Percentiles rank a stretch among this genome's conserved stretches.
phyloP scores from a whole-genome alignment of 2,888 invertebrate species.

The Elmis aenea region DNA sequence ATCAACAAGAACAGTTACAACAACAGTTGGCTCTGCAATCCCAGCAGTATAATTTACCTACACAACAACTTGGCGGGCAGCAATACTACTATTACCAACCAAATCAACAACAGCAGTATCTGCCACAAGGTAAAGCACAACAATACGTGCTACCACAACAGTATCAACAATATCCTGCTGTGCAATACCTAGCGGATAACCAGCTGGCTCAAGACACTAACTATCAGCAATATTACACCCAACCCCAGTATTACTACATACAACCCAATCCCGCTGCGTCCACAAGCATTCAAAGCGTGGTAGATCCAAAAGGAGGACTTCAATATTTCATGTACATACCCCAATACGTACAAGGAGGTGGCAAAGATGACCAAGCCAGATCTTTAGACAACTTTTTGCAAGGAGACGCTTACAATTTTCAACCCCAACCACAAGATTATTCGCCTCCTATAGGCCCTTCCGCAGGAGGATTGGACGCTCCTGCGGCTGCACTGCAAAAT shows the following conservation, averaged over 20 bases:
- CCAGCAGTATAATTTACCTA: conserved; percentile 30
- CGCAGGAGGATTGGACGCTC: too few relatives aligned
- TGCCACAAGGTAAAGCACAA: conserved; percentile 12
- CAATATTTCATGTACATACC: conserved; percentile 41
- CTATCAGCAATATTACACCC: conserved; percentile 35
- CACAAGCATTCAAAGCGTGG: conserved; percentile 36
- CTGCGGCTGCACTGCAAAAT: too few relatives aligned
- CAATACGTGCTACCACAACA: conserved; percentile 16
- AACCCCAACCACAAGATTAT: neutral
- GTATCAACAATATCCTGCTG: conserved; percentile 32
- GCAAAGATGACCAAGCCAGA: conserved; percentile 12
- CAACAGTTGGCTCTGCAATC: conserved; percentile 6
- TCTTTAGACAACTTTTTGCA: conserved; percentile 7
- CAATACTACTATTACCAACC: conserved; percentile 19
- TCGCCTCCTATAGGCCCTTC: too few relatives aligned
- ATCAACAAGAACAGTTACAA: conserved; percentile 1
- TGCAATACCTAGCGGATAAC: conserved; percentile 38
- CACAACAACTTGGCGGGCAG: conserved; percentile 38
- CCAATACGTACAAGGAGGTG: conserved; percentile 12
- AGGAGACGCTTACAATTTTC: conserved; percentile 1
- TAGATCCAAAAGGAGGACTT: conserved; percentile 37
- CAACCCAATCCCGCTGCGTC: conserved; percentile 33
- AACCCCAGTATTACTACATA: conserved; percentile 36
- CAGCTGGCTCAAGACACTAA: conserved; percentile 25
- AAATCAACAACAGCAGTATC: conserved; percentile 17